Percentiles rank a stretch among this genome's conserved stretches.
These are phyloP conservation scores for Grammomys surdaster DNA, from an alignment of 2,113 vertebrate species.

Conservation along the genomic window DNA sequence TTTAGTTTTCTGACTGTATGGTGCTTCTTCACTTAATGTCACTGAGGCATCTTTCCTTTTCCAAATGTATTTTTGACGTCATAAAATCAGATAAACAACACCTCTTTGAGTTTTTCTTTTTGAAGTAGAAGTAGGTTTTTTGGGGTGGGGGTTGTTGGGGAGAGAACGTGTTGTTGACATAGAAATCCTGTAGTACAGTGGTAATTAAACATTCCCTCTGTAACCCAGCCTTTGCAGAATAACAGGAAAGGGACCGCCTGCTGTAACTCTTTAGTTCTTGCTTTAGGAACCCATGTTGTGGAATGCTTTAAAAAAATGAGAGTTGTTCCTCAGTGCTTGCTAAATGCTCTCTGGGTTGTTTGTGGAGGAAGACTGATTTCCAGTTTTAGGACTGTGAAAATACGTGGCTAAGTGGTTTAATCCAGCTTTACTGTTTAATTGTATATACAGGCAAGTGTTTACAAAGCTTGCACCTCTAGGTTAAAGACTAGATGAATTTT, in stretches of 20 bases:
- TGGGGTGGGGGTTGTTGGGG: not conserved
- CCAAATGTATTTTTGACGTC: not conserved
- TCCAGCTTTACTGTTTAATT: not conserved
- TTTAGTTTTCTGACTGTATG: not conserved
- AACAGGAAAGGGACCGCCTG: slow-evolving; percentile 68
- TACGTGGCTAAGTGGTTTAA: not conserved
- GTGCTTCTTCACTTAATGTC: not conserved
- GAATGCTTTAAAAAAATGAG: not conserved
- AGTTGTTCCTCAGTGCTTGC: slow-evolving; percentile 33
- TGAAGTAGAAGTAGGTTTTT: not conserved
- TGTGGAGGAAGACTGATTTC: not conserved
- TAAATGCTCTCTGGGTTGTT: slow-evolving; percentile 12
- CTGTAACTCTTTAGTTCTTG: slow-evolving; percentile 63
- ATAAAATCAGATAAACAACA: not conserved
- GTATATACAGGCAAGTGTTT: not conserved
- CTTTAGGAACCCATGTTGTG: slow-evolving; percentile 42
- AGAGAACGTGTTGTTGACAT: slow-evolving; percentile 32
- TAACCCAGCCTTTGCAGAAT: slow-evolving; percentile 37
- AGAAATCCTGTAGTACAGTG: not conserved
- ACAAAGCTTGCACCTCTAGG: not conserved
- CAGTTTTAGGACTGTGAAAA: not conserved
- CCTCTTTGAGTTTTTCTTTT: not conserved
- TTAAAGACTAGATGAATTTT: not conserved
- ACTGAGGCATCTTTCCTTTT: not conserved
- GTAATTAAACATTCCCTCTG: not conserved